Base-by-base conservation (phyloP, 1,140 invertebrate species). In the Drosophila nigromelanica region DNA sequence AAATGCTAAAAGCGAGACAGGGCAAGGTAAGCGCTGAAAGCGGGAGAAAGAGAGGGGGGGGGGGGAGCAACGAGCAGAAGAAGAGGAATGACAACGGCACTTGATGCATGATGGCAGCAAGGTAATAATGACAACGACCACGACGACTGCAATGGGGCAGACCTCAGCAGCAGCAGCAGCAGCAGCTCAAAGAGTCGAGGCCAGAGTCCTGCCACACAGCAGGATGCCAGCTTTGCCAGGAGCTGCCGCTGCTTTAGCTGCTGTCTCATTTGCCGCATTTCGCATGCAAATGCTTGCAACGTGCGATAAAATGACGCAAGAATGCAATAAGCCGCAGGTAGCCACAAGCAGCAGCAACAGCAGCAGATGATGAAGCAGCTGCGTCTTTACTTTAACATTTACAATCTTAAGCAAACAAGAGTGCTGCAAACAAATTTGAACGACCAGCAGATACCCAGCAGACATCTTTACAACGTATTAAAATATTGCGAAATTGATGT, bases 71-170 rank as follows among this genome's bases (percentile, higher is more conserved):
- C 4, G 21, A 47, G 35, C 42, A 30, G 6, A 10, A 27, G 56
- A 21, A 56, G 45, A 39, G 18, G 63, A 87, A 67, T 82, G 78
- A 79, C 82, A 86, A 79, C 71, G 78, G 78, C 82, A 82, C 80
- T 86, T 86, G 82, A 86, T 87, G 82, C 82, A 86, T 87, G 83
- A 82, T 87, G 82, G 82, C 78, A 82, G 82, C 82, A 66, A 78
- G 82, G 82, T 78, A 86, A 87, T 86, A 86, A 86, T 86, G 82
- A 86, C 82, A 86, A 78, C 82, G 82, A 54, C 55, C 35, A 75
- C 64, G 61, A 69, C 48, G 73, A 86, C 77, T 78, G 81, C 81
- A 85, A 85, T 80, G 81, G 68, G 78, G 67, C 74, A 78, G 71
- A 83, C 70, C 69, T 59, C 77, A 78, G 64, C 40, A 12, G 27